phyloP scores from a whole-genome alignment of 2,888 invertebrate species.

The Strigamia transsilvanica region DNA sequence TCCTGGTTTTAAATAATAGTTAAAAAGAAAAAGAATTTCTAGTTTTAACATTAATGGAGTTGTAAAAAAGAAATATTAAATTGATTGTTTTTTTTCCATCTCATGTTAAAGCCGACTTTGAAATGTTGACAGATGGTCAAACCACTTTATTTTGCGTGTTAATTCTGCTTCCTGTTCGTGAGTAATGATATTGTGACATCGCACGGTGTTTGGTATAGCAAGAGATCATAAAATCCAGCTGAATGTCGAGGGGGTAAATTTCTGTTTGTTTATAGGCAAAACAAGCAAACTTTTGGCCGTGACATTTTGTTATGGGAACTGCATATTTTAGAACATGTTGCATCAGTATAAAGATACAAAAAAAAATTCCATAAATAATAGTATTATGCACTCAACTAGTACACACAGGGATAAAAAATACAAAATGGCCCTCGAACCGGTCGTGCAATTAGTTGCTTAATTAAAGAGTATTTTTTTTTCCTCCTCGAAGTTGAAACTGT shows the following conservation, averaged over 20 bases:
- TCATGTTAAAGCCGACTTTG: neutral
- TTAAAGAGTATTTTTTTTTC: neutral
- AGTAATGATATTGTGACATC: constrained; percentile 9
- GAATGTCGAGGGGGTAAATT: neutral
- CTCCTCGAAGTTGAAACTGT: too few species aligned
- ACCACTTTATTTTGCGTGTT: neutral
- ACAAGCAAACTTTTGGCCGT: neutral
- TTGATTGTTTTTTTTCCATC: neutral
- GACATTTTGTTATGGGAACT: neutral
- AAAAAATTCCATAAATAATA: too few species aligned
- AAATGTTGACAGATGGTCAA: neutral
- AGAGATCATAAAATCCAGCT: neutral
- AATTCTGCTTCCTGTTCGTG: neutral
- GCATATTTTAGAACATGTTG: neutral
- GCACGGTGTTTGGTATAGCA: neutral
- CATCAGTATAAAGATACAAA: neutral
- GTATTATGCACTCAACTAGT: too few species aligned
- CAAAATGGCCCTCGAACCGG: neutral
- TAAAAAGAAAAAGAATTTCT: neutral
- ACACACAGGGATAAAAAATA: neutral
- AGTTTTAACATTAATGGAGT: neutral
- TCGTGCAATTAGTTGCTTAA: neutral
- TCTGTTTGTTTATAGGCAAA: neutral
- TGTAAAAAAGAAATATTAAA: too few species aligned
- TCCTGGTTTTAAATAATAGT: too few species aligned